A percentile compares a stretch with the other conserved stretches of the same genome.
These are phyloP conservation scores for Drosophila monieri DNA, from an alignment of 2,888 invertebrate species.

Conservation along the genomic window DNA sequence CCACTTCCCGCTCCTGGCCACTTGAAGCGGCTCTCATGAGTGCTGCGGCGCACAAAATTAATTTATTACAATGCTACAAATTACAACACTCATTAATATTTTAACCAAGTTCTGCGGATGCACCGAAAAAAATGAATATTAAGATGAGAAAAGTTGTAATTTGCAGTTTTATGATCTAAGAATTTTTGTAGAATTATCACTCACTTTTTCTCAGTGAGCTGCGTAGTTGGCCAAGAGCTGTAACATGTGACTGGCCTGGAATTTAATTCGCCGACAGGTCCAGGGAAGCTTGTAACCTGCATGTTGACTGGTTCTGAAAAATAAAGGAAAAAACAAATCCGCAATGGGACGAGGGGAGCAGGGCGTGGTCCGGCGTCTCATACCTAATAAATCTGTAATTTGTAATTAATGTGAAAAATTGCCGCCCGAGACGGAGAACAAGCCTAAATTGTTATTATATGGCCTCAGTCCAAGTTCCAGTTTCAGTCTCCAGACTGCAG, in stretches of 20 bases:
- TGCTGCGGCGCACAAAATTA: constrained; percentile 71
- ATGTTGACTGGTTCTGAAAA: constrained; percentile 37
- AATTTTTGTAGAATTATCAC: too few species aligned
- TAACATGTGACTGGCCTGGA: constrained; percentile 53
- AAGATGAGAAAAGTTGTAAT: not conserved
- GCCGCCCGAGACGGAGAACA: constrained; percentile 74
- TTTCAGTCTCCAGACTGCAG: constrained; percentile 27
- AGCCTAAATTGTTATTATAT: constrained; percentile 78
- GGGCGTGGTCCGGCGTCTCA: constrained; percentile 50
- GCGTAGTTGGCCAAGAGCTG: constrained; percentile 49
- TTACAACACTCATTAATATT: constrained; percentile 80
- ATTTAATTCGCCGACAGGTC: constrained; percentile 44
- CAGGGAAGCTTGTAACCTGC: constrained; percentile 45
- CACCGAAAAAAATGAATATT: constrained; percentile 6
- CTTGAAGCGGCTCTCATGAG: constrained; percentile 47
- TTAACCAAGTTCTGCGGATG: constrained; percentile 65
- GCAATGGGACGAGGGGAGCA: not conserved
- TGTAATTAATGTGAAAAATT: constrained; percentile 81
- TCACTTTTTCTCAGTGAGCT: constrained; percentile 12
- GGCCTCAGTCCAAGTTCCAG: constrained; percentile 44
- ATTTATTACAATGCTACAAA: constrained; percentile 80
- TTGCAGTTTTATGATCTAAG: not conserved
- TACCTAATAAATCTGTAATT: constrained; percentile 81
- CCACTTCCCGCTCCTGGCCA: constrained; percentile 12
- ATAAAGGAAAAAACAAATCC: constrained; percentile 4